A percentile compares a stretch with the other conserved stretches of the same genome.
These are phyloP conservation scores for Spongilla lacustris DNA, from an alignment of 37 sponge, comb jelly and placozoan species.

Conservation along the genomic window DNA sequence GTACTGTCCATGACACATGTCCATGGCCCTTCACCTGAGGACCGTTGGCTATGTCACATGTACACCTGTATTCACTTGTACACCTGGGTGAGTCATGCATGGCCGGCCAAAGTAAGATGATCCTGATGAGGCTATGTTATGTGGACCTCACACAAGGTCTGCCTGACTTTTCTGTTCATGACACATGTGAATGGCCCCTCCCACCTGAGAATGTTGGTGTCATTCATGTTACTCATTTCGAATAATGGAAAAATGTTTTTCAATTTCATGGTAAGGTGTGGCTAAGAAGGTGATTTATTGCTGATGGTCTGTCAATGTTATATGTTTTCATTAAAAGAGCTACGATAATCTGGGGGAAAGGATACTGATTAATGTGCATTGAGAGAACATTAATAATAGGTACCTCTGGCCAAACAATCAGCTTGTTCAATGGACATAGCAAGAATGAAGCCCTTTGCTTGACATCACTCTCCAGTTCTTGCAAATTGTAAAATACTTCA, in stretches of 20 bases:
- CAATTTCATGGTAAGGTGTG: neutral
- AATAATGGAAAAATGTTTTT: neutral
- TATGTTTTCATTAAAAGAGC: neutral
- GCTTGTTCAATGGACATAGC: neutral
- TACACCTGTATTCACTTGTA: neutral
- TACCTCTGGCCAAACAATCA: slow-evolving; percentile 1
- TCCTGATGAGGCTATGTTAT: neutral
- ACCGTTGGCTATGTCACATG: neutral
- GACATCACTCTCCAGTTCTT: neutral
- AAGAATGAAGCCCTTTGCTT: neutral
- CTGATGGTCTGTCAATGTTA: neutral
- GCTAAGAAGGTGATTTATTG: neutral
- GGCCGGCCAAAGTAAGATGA: neutral
- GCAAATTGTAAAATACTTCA: neutral
- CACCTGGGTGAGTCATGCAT: neutral
- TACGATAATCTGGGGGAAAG: slow-evolving; percentile 1
- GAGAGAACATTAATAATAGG: neutral
- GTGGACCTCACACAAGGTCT: neutral
- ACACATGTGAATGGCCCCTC: neutral
- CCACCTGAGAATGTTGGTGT: neutral
- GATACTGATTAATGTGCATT: slow-evolving; percentile 1
- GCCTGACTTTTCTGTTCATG: neutral
- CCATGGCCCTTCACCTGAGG: neutral
- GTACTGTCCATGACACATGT: neutral
- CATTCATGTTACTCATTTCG: neutral